Evolutionary conservation across 2,113 vertebrate species (phyloP).

Genomic region (Corythornis cristatus): DNA sequence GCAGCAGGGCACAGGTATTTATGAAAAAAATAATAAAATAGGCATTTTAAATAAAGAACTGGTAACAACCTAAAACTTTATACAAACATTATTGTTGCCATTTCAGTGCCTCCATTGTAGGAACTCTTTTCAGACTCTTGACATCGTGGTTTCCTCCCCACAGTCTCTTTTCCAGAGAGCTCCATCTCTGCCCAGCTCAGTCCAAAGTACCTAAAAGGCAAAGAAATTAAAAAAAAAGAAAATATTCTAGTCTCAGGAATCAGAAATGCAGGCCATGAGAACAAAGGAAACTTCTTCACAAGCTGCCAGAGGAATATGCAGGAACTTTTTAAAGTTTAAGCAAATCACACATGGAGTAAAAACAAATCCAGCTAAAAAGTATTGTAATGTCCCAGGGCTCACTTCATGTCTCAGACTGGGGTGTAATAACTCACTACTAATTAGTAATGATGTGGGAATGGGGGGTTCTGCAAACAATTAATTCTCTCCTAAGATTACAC

Average conservation of each 20-base stretch:
- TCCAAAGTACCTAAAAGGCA: constrained; percentile 74
- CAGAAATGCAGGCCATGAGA: neutral
- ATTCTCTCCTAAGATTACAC: neutral
- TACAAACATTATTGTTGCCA: neutral
- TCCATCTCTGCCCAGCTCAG: constrained; percentile 25
- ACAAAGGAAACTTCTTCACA: neutral
- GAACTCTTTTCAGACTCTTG: neutral
- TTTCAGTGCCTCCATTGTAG: neutral
- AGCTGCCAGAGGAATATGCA: neutral
- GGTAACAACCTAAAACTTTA: neutral
- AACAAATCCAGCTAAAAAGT: neutral
- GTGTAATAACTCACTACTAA: neutral
- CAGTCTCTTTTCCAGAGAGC: neutral
- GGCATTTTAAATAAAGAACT: constrained; percentile 46
- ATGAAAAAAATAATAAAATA: neutral
- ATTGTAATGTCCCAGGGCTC: rapidly evolving
- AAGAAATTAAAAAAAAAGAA: neutral
- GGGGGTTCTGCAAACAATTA: neutral
- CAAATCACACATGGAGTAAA: neutral
- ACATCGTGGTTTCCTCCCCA: neutral
- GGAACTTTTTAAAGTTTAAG: neutral
- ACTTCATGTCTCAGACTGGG: neutral
- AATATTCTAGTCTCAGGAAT: neutral
- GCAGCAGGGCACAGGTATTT: neutral
- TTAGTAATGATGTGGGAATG: neutral